A percentile compares a stretch with the other conserved stretches of the same genome.
phyloP scores from a whole-genome alignment of 2,797 vertebrate species.

The Notolabrus celidotus region DNA sequence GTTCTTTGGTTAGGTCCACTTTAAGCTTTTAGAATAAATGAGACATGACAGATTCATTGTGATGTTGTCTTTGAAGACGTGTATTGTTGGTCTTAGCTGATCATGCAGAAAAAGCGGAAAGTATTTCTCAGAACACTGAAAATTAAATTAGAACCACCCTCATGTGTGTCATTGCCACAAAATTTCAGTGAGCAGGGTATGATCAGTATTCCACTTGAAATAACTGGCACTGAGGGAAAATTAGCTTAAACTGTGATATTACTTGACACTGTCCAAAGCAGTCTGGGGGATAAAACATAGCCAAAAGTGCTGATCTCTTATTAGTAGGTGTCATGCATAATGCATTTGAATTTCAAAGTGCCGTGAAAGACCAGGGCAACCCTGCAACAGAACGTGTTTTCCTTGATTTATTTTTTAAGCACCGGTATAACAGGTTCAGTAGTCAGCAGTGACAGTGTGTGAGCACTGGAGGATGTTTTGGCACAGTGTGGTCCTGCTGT shows the following conservation, averaged over 20 bases:
- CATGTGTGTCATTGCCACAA: neutral
- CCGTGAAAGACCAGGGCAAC: slow-evolving; percentile 11
- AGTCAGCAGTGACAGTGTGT: slow-evolving; percentile 43
- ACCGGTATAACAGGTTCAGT: neutral
- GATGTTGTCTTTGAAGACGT: neutral
- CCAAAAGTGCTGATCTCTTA: slow-evolving; percentile 54
- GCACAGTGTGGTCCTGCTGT: slow-evolving; percentile 30
- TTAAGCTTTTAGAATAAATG: neutral
- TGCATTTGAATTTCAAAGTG: slow-evolving; percentile 52
- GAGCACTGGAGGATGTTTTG: slow-evolving; percentile 33
- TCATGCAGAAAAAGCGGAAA: slow-evolving; percentile 4
- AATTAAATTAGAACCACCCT: slow-evolving; percentile 7
- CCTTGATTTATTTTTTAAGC: neutral
- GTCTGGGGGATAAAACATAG: slow-evolving; percentile 41
- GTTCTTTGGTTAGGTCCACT: neutral
- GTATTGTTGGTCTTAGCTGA: neutral
- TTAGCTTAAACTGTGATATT: slow-evolving; percentile 53
- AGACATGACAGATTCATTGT: slow-evolving; percentile 1
- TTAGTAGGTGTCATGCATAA: slow-evolving; percentile 52
- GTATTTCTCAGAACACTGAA: neutral
- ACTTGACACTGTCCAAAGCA: slow-evolving; percentile 53
- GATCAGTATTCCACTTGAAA: slow-evolving; percentile 32
- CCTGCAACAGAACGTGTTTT: slow-evolving; percentile 6
- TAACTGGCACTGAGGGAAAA: slow-evolving; percentile 30
- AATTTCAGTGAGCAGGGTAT: slow-evolving; percentile 7